Base-by-base conservation (phyloP, 2,113 vertebrate genomes). In the Phylloscopus whistleri region DNA sequence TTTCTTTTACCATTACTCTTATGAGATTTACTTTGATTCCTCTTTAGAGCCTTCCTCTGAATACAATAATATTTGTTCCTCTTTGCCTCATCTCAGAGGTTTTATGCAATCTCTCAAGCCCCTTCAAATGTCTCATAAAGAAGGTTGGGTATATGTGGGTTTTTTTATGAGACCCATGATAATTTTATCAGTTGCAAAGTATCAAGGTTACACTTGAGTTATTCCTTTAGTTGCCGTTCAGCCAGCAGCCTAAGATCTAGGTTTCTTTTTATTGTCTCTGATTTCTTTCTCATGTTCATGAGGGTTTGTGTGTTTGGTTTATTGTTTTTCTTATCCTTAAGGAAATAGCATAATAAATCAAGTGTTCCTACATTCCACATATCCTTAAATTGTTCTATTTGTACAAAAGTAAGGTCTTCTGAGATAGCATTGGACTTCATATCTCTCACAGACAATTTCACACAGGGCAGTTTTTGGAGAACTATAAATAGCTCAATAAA, bases 141-240 rank as follows among this genome's bases (percentile, higher is more conserved):
- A 62, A 7, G 7, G 6, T 39, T 76, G 31, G 6, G 6, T 2
- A n/a, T 72, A 31, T 66, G 7, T 3, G 4, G 6, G 3, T 9
- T 67, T 62, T 75, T 68, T 75, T n/a, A 4, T 39, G 55, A 63
- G 7, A 69, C 15, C 7, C 1, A 6, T 52, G 8, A 13, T 58
- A 41, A 58, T 64, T 27, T 85, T 64, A 52, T 41, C 49, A 63
- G 21, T 63, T 75, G 8, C 13, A 48, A 48, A 81, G 6, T 35
- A 64, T 26, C 30, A 64, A 16, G 13, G 39, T 53, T 53, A 66
- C 18, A 33, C 24, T 48, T 43, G 26, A 72, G 8, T 43, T 22
- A 33, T 39, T 70, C 4, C 18, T 60, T 48, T 55, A 48, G 46
- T 4, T 23, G 11, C 2, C 35, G 13, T 72, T 67, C 46, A n/a